Conservation (phyloP, 2,113 vertebrate species). For the Hystrix brachyura region DNA sequence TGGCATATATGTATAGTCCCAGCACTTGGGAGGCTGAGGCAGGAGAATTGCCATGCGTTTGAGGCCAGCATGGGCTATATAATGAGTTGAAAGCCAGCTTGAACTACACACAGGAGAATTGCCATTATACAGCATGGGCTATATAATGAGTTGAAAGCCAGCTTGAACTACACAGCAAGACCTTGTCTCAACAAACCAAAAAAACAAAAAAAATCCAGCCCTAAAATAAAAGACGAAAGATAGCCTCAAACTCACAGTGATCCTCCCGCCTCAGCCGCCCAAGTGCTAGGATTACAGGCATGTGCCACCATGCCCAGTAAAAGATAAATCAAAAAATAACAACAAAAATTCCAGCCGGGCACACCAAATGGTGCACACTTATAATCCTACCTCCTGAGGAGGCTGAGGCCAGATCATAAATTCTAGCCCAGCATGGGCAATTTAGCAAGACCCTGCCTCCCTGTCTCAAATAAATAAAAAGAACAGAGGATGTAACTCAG, state of each 20-base stretch:
- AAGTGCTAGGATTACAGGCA: too few species aligned
- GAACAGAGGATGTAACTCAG: neutral
- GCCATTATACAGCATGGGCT: neutral
- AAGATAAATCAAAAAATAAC: neutral
- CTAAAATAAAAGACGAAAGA: neutral
- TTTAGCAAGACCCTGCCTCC: neutral
- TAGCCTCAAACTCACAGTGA: neutral
- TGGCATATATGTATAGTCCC: neutral
- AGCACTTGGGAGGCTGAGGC: neutral
- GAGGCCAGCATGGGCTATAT: neutral
- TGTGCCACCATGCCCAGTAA: too few species aligned
- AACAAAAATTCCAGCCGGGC: neutral
- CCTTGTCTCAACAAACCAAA: too few species aligned
- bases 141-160: neutral
- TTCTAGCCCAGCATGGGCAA: neutral
- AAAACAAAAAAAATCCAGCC: neutral
- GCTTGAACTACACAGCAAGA: neutral
- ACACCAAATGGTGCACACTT: neutral
- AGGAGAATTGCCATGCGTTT: too few species aligned
- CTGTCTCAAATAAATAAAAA: neutral
- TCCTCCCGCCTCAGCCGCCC: too few species aligned
- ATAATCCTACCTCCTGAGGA: neutral
- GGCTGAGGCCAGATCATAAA: neutral
- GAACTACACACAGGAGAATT: too few species aligned
- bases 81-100: neutral